A percentile compares a stretch with the other conserved stretches of the same genome.
Conservation (phyloP, 2,888 invertebrate genomes). For the Dryococelus australis region DNA sequence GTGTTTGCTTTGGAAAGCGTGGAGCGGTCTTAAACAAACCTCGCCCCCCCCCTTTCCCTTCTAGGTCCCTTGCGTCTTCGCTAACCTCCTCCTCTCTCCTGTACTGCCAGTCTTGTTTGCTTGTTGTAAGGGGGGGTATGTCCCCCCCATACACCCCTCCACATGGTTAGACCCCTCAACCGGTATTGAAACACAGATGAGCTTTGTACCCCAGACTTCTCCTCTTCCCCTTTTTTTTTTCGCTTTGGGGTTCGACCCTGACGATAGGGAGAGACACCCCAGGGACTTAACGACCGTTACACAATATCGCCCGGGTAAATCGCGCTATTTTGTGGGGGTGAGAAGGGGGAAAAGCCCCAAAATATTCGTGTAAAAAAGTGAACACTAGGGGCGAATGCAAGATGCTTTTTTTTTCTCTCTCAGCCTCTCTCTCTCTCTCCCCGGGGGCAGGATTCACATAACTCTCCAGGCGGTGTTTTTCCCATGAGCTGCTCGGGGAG, state of each 20-base stretch:
- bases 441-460: not conserved
- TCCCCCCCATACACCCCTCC: not conserved
- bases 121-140: not conserved
- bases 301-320: not conserved
- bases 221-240: not conserved
- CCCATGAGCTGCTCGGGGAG: not conserved
- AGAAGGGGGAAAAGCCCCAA: not conserved
- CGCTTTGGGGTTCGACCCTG: not conserved
- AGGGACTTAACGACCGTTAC: conserved; percentile 3
- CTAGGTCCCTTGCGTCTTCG: no score
- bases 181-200: conserved; percentile 6
- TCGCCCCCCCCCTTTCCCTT: not conserved
- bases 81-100: not conserved
- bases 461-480: not conserved
- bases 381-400: not conserved
- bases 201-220: not conserved
- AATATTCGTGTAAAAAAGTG: not conserved
- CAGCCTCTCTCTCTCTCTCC: not conserved
- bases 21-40: conserved; percentile 16
- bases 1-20: conserved; percentile 16
- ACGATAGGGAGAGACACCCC: not conserved
- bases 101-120: not conserved
- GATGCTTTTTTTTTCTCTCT: not conserved
- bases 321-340: not conserved
- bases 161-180: no score